A percentile compares a stretch with the other conserved stretches of the same genome.
Evolutionary conservation across 1,140 invertebrate genomes (phyloP).

Genomic region (Sycophila sp.): DNA sequence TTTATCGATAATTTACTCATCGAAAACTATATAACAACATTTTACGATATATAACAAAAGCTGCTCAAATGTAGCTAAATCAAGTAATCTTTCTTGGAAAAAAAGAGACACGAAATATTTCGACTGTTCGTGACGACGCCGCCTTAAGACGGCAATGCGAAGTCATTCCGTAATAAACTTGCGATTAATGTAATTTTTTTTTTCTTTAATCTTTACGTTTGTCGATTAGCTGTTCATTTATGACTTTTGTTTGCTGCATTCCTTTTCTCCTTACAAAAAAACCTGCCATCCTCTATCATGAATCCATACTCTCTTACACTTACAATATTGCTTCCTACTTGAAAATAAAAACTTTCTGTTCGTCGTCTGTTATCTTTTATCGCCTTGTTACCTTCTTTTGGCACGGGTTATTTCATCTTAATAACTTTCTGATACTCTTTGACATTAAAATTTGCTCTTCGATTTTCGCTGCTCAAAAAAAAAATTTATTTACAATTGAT

Average conservation of each 20-base stretch:
- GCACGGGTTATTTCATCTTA: neutral
- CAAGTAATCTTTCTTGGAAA: constrained; percentile 49
- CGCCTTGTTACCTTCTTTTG: neutral
- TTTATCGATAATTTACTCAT: neutral
- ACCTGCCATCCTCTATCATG: constrained; percentile 27
- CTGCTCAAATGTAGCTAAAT: constrained; percentile 48
- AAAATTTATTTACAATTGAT: constrained; percentile 27
- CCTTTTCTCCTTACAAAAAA: constrained; percentile 51
- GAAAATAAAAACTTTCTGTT: constrained; percentile 24
- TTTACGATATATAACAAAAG: neutral
- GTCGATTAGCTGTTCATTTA: constrained; percentile 70
- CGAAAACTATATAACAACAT: neutral
- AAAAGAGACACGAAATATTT: constrained; percentile 29
- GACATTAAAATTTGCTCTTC: neutral
- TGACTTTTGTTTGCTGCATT: constrained; percentile 73
- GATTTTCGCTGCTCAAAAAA: too few relatives aligned
- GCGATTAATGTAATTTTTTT: constrained; percentile 47
- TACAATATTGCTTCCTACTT: neutral
- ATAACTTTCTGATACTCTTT: neutral
- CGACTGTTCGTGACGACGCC: constrained; percentile 27
- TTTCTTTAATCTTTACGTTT: constrained; percentile 55
- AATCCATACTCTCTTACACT: neutral
- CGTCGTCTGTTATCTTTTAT: constrained; percentile 22
- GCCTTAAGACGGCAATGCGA: constrained; percentile 26
- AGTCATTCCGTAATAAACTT: constrained; percentile 37